Conservation (phyloP, 2,113 vertebrate species). For the Perognathus longimembris region DNA sequence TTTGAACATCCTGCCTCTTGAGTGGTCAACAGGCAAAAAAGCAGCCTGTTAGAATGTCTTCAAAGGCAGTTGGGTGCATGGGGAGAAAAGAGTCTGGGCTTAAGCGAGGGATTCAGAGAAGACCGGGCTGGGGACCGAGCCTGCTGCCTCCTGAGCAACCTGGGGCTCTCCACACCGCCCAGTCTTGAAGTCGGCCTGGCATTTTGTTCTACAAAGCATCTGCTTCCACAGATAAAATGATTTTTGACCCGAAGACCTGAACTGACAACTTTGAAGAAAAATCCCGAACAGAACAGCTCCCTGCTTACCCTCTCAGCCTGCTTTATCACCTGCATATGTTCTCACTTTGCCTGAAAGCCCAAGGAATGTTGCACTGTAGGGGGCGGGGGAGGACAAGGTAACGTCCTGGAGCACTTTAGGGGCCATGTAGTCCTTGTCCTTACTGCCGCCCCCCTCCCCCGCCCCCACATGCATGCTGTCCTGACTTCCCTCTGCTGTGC, state of each 20-base stretch:
- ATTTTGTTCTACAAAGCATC: conserved; percentile 87
- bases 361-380: neutral
- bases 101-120: neutral
- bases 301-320: conserved; percentile 79
- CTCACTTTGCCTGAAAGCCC: conserved; percentile 67
- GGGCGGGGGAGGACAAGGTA: neutral
- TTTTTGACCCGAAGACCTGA: conserved; percentile 87
- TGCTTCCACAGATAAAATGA: conserved; percentile 87
- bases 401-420: neutral
- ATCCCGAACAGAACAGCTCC: conserved; percentile 81
- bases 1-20: conserved; percentile 47
- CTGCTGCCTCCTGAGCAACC: neutral
- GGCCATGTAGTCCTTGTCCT: neutral
- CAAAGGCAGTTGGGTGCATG: conserved; percentile 14
- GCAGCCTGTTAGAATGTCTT: neutral
- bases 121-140: neutral
- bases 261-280: conserved; percentile 86
- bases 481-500: neutral
- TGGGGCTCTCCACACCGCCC: conserved; percentile 20
- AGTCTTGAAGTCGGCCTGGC: conserved; percentile 82
- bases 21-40: conserved; percentile 30
- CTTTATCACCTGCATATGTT: conserved; percentile 63
- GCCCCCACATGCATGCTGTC: no score
- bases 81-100: neutral
- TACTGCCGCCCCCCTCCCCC: rapidly evolving